phyloP scores from a whole-genome alignment of 1,140 invertebrate genomes.

The Diorhabda elongata region DNA sequence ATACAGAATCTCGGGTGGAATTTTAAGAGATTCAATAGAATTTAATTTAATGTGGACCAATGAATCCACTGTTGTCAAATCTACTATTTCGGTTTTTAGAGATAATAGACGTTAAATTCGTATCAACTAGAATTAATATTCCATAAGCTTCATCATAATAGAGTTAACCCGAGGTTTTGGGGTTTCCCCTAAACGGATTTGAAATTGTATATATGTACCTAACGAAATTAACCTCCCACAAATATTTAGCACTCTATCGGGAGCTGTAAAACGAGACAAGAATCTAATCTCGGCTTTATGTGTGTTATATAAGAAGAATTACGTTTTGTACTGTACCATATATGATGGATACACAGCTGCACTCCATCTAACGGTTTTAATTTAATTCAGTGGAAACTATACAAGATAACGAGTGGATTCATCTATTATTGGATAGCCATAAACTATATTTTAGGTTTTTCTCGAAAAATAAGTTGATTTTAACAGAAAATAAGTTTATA shows the following conservation, averaged over 20 bases:
- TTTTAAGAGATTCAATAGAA: background rate
- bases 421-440: no score
- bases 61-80: background rate
- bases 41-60: background rate
- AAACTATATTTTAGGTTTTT: no score
- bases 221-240: conserved; percentile 1
- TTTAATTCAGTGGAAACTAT: no score
- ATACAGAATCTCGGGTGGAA: background rate
- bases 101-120: background rate
- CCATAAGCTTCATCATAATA: conserved; percentile 1
- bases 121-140: conserved; percentile 4
- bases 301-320: background rate
- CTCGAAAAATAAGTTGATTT: no score
- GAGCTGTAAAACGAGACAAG: conserved; percentile 3
- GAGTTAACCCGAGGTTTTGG: conserved; percentile 4
- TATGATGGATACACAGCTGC: no score
- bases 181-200: conserved; percentile 7
- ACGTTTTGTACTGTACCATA: no score
- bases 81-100: background rate
- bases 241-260: conserved; percentile 10
- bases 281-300: conserved; percentile 1
- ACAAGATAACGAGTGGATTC: no score
- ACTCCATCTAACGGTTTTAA: no score
- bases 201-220: conserved; percentile 8
- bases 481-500: no score